These are phyloP conservation scores for Aethina tumida DNA, from an alignment of 1,140 invertebrate species.

Conservation along the genomic window DNA sequence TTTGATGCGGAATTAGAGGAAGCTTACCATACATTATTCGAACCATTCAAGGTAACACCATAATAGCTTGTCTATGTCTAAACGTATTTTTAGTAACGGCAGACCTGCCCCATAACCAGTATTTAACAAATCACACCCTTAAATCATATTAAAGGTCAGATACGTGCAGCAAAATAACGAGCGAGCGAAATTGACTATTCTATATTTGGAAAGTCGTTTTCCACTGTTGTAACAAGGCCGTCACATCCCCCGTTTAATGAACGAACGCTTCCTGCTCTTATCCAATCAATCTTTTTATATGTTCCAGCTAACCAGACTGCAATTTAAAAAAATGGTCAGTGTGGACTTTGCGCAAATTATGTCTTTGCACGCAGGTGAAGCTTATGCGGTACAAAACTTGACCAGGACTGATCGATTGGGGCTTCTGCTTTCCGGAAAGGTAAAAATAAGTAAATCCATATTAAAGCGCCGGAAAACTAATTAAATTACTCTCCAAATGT, in stretches of 20 bases:
- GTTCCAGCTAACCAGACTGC: slow-evolving; percentile 56
- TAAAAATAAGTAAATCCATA: slow-evolving; percentile 21
- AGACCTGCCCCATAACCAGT: no score
- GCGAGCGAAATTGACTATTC: no score
- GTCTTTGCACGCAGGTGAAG: slow-evolving; percentile 74
- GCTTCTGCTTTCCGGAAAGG: slow-evolving; percentile 67
- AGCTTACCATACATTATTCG: slow-evolving; percentile 71
- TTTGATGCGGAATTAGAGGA: slow-evolving; percentile 79
- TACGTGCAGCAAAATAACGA: no score
- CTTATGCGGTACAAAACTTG: slow-evolving; percentile 79
- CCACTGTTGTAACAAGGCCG: no score
- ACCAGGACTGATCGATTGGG: slow-evolving; percentile 74
- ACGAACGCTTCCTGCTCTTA: background rate
- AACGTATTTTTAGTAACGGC: background rate
- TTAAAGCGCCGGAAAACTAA: background rate
- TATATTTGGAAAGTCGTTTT: no score
- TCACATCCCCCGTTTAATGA: no score
- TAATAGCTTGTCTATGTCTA: slow-evolving; percentile 5
- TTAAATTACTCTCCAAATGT: no score
- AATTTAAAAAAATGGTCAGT: slow-evolving; percentile 73
- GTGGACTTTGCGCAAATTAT: slow-evolving; percentile 74
- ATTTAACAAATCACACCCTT: background rate
- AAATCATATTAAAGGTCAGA: slow-evolving; percentile 6
- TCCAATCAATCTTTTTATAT: background rate
- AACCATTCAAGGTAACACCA: slow-evolving; percentile 70